Conservation (phyloP, 2,797 vertebrate species). For the Percopsis omiscomaycus region DNA sequence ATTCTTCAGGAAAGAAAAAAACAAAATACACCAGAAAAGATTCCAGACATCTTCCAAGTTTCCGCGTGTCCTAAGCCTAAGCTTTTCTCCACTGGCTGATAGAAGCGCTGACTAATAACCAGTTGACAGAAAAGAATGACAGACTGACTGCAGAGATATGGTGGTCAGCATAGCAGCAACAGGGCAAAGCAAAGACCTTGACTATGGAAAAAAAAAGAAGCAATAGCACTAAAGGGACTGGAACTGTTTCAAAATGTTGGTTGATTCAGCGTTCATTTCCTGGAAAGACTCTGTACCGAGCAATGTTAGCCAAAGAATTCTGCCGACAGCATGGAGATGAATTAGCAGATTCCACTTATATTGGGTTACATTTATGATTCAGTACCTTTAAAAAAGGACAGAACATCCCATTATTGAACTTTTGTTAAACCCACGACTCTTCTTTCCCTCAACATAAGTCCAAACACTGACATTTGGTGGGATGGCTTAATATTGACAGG, state of each 20-base stretch:
- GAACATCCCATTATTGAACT: neutral
- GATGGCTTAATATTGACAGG: no score
- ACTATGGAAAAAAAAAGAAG: conserved; percentile 13
- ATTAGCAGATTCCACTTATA: neutral
- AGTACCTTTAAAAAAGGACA: neutral
- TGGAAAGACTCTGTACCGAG: conserved; percentile 43
- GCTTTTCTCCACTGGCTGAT: conserved; percentile 60
- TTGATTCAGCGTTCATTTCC: conserved; percentile 59
- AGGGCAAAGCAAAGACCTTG: conserved; percentile 26
- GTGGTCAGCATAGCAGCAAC: conserved; percentile 45
- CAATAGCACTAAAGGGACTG: conserved; percentile 27
- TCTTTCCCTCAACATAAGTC: no score
- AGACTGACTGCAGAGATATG: conserved; percentile 43
- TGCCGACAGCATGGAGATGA: neutral
- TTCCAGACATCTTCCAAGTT: conserved; percentile 57
- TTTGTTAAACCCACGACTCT: no score
- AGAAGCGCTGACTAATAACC: conserved; percentile 45
- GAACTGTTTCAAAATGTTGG: conserved; percentile 22
- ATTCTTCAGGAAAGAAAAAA: conserved; percentile 36
- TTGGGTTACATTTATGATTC: neutral
- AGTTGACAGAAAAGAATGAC: conserved; percentile 47
- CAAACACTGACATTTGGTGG: no score
- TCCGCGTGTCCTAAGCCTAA: conserved; percentile 46
- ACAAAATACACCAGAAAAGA: conserved; percentile 45
- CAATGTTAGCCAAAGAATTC: conserved; percentile 7